Conservation (phyloP, 2,113 vertebrate species). For the Festucalex cinctus region DNA sequence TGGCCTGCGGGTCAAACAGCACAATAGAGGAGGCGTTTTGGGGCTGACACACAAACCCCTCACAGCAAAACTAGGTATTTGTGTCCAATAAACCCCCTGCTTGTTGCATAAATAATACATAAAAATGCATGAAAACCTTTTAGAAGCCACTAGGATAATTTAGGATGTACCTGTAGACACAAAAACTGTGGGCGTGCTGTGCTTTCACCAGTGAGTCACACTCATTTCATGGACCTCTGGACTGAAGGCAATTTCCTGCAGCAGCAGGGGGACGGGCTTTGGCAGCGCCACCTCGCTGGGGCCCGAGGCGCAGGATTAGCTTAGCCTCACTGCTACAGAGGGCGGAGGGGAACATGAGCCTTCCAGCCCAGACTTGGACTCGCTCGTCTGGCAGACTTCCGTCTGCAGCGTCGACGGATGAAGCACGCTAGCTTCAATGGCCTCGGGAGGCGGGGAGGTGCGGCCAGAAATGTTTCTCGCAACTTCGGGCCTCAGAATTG, state of each 20-base stretch:
- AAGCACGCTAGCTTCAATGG: constrained; percentile 34
- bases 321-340: constrained; percentile 60
- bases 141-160: neutral
- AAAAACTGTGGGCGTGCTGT: constrained; percentile 19
- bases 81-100: constrained; percentile 45
- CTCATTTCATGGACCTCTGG: constrained; percentile 63
- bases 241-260: constrained; percentile 76
- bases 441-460: constrained; percentile 36
- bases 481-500: constrained; percentile 3
- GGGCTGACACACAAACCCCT: constrained; percentile 56
- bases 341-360: constrained; percentile 65
- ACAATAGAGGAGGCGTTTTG: constrained; percentile 68
- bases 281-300: constrained; percentile 62
- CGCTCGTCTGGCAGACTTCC: constrained; percentile 54
- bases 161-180: constrained; percentile 44
- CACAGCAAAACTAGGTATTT: constrained; percentile 61
- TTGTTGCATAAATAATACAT: constrained; percentile 44
- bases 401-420: constrained; percentile 42
- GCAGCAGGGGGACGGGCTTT: constrained; percentile 70
- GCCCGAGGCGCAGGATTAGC: constrained; percentile 70
- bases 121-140: constrained; percentile 19
- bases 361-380: constrained; percentile 44
- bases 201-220: constrained; percentile 33
- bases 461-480: constrained; percentile 21
- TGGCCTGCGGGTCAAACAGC: constrained; percentile 66